Evolutionary conservation across 1,140 invertebrate genomes (phyloP).

Genomic region (Archegozetes longisetosus): DNA sequence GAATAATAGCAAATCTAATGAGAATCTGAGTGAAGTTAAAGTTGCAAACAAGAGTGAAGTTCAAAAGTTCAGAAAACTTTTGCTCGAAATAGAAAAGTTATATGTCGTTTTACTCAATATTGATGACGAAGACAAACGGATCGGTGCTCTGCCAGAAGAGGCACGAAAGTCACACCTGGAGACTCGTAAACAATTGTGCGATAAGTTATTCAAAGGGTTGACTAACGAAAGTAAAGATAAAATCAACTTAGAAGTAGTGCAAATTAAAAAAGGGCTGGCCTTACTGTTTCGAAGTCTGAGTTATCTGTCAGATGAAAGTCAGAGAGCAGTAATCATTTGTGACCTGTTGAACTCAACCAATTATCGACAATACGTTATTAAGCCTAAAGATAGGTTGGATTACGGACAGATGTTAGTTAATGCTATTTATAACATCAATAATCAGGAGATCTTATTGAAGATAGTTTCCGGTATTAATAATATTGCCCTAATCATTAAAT

Average conservation of each 20-base stretch:
- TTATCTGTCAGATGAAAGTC: background rate
- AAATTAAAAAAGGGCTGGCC: background rate
- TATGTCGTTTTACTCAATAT: conserved; percentile 21
- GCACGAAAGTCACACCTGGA: conserved; percentile 15
- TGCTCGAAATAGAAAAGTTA: conserved; percentile 21
- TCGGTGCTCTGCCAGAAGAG: conserved; percentile 20
- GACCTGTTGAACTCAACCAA: background rate
- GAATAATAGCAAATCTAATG: conserved; percentile 31
- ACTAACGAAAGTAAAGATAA: background rate
- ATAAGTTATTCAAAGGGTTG: conserved; percentile 19
- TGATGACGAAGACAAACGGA: conserved; percentile 35
- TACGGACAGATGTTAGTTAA: background rate
- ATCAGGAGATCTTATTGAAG: background rate
- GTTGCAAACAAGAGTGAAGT: conserved; percentile 28
- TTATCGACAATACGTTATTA: background rate
- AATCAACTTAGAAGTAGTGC: background rate
- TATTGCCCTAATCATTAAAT: background rate
- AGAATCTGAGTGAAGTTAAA: conserved; percentile 26
- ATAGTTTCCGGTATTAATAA: background rate
- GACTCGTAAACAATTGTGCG: conserved; percentile 13
- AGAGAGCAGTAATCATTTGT: background rate
- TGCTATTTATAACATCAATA: background rate
- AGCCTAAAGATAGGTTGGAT: background rate
- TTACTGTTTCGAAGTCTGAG: background rate
- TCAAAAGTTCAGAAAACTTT: conserved; percentile 15